Evolutionary conservation across 1,140 invertebrate species (phyloP), one percentile per base, ranked within the genome.

Genomic region (Drosophila nigromelanica): DNA sequence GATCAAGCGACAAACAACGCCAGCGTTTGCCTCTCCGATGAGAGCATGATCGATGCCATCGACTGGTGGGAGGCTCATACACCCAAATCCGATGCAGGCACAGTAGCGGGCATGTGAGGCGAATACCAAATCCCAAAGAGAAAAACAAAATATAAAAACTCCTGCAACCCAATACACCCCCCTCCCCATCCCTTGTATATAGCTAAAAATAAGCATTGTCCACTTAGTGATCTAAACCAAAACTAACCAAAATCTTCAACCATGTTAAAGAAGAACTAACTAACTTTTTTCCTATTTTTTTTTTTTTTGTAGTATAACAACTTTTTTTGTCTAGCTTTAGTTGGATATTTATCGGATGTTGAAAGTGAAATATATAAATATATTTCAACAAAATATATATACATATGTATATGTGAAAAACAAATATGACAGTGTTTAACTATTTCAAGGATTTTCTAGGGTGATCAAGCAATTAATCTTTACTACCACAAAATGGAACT

Each of bases 51-150:
- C 50, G 91, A 93, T 66, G 91, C 92, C 40, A 92, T 93, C 59
- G 92, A 92, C 30, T 93, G 93, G 93, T 93, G 93, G 93, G 92
- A 93, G 63, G 92, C 92, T 11, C 92, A 92, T 11, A 91, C 90
- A 4, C 89, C 90, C 39, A 90, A 91, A 62, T 90, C 87, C 1
- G 91, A 92, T 67, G 71, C 72, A 4, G 50, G 67, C 10, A 30
- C 61, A 8, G 59, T 80, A 12, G 67, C 64, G n/a, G 79, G 75
- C 47, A 67, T 77, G 27, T 69, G 52, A 48, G 8, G 7, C 0
- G 8, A 10, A 15, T n/a, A 15, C n/a, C 43, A 7, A 33, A 35
- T 27, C 27, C 27, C 27, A 27, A 27, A 6, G 5, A 27, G 0
- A 24, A 24, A 24, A 24, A 4, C 21, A 4, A 24, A 2, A 24